Conservation (phyloP, 2,888 invertebrate genomes). For the Eudemis profundana region DNA sequence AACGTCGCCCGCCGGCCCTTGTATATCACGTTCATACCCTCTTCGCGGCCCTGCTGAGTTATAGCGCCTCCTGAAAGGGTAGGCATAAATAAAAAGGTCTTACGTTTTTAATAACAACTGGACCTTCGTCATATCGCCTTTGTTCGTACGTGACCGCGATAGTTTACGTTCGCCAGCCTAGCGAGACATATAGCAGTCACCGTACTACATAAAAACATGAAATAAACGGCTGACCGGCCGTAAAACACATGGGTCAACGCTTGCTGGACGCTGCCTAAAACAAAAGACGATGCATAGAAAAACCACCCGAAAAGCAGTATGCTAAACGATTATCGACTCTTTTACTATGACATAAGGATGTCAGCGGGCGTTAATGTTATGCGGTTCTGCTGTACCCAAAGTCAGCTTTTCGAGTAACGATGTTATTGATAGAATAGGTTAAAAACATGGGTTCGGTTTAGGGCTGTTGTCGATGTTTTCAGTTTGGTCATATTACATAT, state of each 20-base stretch:
- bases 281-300: slow-evolving; percentile 52
- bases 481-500: neutral
- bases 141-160: slow-evolving; percentile 69
- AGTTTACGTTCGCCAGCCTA: slow-evolving; percentile 57
- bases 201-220: slow-evolving; percentile 44
- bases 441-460: slow-evolving; percentile 31
- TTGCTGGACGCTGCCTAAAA: slow-evolving; percentile 48
- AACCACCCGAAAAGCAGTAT: slow-evolving; percentile 3
- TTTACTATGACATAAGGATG: slow-evolving; percentile 7
- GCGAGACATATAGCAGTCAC: slow-evolving; percentile 49
- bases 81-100: slow-evolving; percentile 66
- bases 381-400: slow-evolving; percentile 28
- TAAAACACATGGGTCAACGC: slow-evolving; percentile 32
- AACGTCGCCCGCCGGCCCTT: slow-evolving; percentile 36
- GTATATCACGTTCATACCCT: slow-evolving; percentile 43
- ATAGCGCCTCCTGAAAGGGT: slow-evolving; percentile 52
- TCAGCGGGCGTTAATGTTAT: slow-evolving; percentile 10
- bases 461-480: slow-evolving; percentile 18
- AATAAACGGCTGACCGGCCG: slow-evolving; percentile 20
- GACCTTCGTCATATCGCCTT: slow-evolving; percentile 71
- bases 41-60: slow-evolving; percentile 43
- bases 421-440: slow-evolving; percentile 39
- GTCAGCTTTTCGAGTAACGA: slow-evolving; percentile 45
- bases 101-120: slow-evolving; percentile 70
- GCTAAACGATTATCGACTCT: slow-evolving; percentile 20